phyloP scores from a whole-genome alignment of 2,113 vertebrate species.

The Cyprinodon tularosa region DNA sequence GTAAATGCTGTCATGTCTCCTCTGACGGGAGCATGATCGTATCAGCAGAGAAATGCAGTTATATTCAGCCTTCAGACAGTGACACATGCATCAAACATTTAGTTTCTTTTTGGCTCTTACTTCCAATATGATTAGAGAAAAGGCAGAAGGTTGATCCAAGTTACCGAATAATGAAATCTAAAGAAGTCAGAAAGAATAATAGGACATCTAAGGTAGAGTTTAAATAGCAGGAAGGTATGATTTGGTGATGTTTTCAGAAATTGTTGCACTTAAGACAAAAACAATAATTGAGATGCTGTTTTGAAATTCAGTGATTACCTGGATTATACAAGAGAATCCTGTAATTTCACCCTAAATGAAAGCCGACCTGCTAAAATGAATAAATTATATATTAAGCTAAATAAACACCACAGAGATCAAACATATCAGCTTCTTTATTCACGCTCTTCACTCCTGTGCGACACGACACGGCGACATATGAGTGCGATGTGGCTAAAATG shows the following conservation, averaged over 20 bases:
- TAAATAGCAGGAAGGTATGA: neutral
- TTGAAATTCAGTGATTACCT: neutral
- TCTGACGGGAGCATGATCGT: neutral
- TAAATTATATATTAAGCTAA: conserved; percentile 18
- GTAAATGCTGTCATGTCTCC: neutral
- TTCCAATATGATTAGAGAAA: conserved; percentile 1
- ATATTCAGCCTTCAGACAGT: conserved; percentile 1
- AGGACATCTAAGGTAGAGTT: neutral
- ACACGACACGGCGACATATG: conserved; percentile 17
- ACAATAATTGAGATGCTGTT: neutral
- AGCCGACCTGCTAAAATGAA: neutral
- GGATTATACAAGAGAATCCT: conserved; percentile 21
- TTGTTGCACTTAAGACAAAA: neutral
- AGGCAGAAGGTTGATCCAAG: conserved; percentile 8
- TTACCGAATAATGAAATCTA: conserved; percentile 13
- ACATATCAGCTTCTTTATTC: conserved; percentile 16
- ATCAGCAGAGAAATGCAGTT: conserved; percentile 3
- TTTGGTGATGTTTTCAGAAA: neutral
- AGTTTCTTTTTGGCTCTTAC: conserved; percentile 5
- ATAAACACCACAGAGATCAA: conserved; percentile 15
- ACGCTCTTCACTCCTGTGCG: neutral
- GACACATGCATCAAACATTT: neutral
- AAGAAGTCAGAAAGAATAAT: conserved; percentile 28
- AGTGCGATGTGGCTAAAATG: conserved; percentile 37
- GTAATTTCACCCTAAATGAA: conserved; percentile 28